phyloP scores from a whole-genome alignment of 2,888 invertebrate genomes.

The Chymomyza fuscimana region DNA sequence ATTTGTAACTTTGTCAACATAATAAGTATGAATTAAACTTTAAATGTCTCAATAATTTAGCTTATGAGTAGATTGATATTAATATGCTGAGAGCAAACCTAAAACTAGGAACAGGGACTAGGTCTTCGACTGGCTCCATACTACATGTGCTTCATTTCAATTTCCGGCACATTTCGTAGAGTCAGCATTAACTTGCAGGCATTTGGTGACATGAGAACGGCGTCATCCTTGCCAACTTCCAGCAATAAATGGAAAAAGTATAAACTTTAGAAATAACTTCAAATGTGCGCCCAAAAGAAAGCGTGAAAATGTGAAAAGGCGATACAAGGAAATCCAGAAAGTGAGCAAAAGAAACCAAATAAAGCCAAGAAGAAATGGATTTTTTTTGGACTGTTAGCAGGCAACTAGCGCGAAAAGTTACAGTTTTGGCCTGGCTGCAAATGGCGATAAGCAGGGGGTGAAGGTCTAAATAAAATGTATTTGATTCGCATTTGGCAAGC shows the following conservation, averaged over 20 bases:
- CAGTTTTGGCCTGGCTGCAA: conserved; percentile 46
- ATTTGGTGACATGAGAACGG: conserved; percentile 43
- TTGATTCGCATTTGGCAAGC: conserved; percentile 66
- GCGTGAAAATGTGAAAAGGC: conserved; percentile 9
- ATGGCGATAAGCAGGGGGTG: conserved; percentile 7
- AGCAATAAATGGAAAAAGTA: conserved; percentile 12
- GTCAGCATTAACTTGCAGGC: conserved; percentile 52
- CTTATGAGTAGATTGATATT: conserved; percentile 48
- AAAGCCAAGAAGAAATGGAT: conserved; percentile 30
- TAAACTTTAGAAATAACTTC: conserved; percentile 62
- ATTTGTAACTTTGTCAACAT: background rate
- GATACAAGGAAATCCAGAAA: conserved; percentile 58
- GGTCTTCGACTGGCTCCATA: too few relatives aligned
- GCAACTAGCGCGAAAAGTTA: conserved; percentile 72
- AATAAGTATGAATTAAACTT: conserved; percentile 23
- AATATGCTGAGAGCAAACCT: conserved; percentile 28
- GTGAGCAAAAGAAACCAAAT: conserved; percentile 24
- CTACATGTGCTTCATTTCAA: conserved; percentile 53
- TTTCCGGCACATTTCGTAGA: conserved; percentile 52
- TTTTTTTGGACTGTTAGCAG: conserved; percentile 37
- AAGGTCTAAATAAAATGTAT: conserved; percentile 64
- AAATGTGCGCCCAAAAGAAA: conserved; percentile 43
- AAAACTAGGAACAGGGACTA: too few relatives aligned
- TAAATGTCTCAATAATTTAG: conserved; percentile 38
- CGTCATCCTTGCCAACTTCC: background rate